These are phyloP conservation scores for Ancistrus triradiatus DNA, from an alignment of 2,113 vertebrate species.

Conservation along the genomic window DNA sequence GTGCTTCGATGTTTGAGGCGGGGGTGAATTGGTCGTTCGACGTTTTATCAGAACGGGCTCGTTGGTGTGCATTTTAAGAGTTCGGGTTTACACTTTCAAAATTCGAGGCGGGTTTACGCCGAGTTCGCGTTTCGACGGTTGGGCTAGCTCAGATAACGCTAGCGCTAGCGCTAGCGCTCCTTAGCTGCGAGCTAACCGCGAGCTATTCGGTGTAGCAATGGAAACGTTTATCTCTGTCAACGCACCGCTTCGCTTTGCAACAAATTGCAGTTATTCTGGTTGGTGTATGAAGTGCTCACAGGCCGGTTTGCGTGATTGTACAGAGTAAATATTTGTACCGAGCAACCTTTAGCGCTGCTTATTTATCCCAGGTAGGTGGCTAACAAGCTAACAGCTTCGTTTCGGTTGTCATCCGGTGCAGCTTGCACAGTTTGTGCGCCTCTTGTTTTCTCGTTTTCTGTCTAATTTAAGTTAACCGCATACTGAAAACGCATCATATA, in stretches of 20 bases:
- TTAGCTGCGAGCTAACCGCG: not conserved
- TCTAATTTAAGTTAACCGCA: not conserved
- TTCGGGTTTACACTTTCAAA: not conserved
- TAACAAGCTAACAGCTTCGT: not conserved
- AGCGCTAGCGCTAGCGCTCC: not conserved
- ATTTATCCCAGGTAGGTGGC: not conserved
- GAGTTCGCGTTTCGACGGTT: slow-evolving; percentile 33
- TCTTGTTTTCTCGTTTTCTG: not conserved
- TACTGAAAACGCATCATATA: not conserved
- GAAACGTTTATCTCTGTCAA: too few species aligned
- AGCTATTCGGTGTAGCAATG: slow-evolving; percentile 9
- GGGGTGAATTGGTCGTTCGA: too few species aligned
- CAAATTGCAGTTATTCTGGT: too few species aligned
- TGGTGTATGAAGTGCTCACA: not conserved
- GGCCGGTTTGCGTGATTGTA: not conserved
- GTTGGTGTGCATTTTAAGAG: slow-evolving; percentile 2
- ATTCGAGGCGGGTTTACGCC: slow-evolving; percentile 2
- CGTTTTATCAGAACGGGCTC: too few species aligned
- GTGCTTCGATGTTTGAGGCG: slow-evolving; percentile 64
- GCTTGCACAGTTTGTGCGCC: not conserved
- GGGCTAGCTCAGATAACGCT: slow-evolving; percentile 11
- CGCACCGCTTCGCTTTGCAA: too few species aligned
- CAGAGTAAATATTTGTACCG: not conserved
- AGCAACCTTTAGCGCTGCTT: not conserved
- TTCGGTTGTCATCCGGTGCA: slow-evolving; percentile 1